A percentile compares a stretch with the other conserved stretches of the same genome.
These are phyloP conservation scores for Notothenia rossii DNA, from an alignment of 2,113 vertebrate genomes.

Conservation along the genomic window DNA sequence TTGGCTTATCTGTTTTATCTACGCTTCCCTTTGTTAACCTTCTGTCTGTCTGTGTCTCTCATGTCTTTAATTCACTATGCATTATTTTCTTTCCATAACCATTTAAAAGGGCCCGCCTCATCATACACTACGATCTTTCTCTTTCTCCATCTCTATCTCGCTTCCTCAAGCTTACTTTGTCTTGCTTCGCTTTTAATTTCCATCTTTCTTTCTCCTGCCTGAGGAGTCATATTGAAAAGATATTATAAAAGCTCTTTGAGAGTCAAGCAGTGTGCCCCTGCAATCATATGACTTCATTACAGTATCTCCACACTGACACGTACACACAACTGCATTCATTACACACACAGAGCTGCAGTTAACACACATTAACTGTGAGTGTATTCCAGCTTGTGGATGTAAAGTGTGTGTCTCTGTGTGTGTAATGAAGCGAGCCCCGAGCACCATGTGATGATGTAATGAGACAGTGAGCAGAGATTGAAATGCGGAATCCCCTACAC, in stretches of 20 bases:
- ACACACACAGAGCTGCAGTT: neutral
- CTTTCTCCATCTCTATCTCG: neutral
- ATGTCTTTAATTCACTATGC: constrained; percentile 6
- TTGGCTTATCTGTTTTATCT: constrained; percentile 37
- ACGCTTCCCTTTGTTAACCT: constrained; percentile 38
- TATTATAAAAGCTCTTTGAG: constrained; percentile 40
- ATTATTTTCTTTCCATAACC: neutral
- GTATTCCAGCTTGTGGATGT: neutral
- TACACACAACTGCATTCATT: neutral
- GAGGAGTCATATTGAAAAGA: constrained; percentile 28
- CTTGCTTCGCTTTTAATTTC: neutral
- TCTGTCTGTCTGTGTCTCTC: constrained; percentile 7
- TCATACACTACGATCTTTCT: neutral
- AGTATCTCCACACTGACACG: constrained; percentile 19
- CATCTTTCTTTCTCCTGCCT: neutral
- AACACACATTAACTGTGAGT: constrained; percentile 29
- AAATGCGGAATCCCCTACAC: constrained; percentile 54
- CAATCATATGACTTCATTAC: constrained; percentile 50
- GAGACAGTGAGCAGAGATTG: constrained; percentile 44
- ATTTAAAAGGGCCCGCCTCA: neutral
- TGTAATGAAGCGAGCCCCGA: constrained; percentile 42
- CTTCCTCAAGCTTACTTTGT: neutral
- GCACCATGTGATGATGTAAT: constrained; percentile 63
- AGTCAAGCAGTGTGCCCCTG: constrained; percentile 40
- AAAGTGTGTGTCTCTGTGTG: neutral